Conservation (phyloP, 2,113 vertebrate genomes). For the Tragelaphus buxtoni region DNA sequence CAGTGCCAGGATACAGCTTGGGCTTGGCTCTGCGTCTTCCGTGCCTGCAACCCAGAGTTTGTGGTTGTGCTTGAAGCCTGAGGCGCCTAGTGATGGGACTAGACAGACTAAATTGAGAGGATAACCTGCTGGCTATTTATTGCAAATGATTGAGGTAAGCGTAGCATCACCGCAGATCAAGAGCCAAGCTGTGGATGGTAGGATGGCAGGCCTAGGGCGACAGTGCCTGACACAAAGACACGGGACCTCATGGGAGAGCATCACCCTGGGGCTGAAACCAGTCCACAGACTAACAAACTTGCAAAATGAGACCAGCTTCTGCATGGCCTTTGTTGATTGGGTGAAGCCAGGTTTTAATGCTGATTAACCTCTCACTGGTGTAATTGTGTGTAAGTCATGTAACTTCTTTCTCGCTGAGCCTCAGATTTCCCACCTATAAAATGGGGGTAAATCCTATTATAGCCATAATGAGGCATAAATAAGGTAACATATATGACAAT, state of each 20-base stretch:
- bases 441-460: background rate
- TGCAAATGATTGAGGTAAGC: background rate
- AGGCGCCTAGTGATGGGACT: background rate
- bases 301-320: background rate
- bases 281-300: background rate
- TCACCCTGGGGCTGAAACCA: background rate
- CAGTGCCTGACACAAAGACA: background rate
- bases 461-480: background rate
- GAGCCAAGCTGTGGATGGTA: too few relatives aligned
- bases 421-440: background rate
- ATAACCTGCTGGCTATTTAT: background rate
- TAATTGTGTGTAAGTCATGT: background rate
- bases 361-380: background rate
- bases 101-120: background rate
- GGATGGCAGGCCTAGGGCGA: background rate
- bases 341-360: background rate
- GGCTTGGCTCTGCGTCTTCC: background rate
- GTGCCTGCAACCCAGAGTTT: too few relatives aligned
- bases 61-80: background rate
- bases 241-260: accelerated
- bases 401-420: background rate
- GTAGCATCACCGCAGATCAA: background rate
- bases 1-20: background rate
- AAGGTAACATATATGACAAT: background rate
- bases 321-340: background rate